Conservation (phyloP, 2,888 invertebrate species). For the Endotricha flammealis region DNA sequence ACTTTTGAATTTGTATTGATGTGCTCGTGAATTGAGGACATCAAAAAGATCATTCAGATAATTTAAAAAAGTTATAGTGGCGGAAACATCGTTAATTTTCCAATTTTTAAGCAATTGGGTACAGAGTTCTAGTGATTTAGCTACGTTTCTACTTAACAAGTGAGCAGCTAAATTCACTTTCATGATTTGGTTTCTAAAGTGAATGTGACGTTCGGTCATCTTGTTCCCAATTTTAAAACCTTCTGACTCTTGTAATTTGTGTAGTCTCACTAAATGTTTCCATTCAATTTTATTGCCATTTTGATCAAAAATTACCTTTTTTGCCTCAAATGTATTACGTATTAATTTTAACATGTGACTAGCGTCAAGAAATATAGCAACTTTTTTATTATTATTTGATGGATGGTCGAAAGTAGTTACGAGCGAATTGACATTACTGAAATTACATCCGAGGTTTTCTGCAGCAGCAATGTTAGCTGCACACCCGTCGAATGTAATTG, state of each 20-base stretch:
- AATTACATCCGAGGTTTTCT: too few relatives aligned
- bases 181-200: conserved; percentile 21
- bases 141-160: conserved; percentile 20
- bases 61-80: conserved; percentile 16
- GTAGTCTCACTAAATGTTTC: conserved; percentile 14
- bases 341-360: conserved; percentile 7
- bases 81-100: conserved; percentile 13
- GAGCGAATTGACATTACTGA: too few relatives aligned
- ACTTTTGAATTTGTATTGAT: conserved; percentile 6
- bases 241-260: conserved; percentile 16
- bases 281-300: conserved; percentile 13
- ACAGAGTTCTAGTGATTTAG: conserved; percentile 18
- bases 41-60: conserved; percentile 20
- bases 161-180: conserved; percentile 23
- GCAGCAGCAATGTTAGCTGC: too few relatives aligned
- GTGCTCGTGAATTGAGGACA: conserved; percentile 18
- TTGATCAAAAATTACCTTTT: not conserved
- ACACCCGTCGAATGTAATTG: too few relatives aligned
- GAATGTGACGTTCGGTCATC: conserved; percentile 17
- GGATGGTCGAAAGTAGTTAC: conserved; percentile 21
- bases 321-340: conserved; percentile 6
- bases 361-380: conserved; percentile 5
- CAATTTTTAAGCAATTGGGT: conserved; percentile 14
- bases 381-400: conserved; percentile 6
- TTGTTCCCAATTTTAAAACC: conserved; percentile 19